phyloP scores from a whole-genome alignment of 1,140 invertebrate genomes.

The Meteorus sp. region DNA sequence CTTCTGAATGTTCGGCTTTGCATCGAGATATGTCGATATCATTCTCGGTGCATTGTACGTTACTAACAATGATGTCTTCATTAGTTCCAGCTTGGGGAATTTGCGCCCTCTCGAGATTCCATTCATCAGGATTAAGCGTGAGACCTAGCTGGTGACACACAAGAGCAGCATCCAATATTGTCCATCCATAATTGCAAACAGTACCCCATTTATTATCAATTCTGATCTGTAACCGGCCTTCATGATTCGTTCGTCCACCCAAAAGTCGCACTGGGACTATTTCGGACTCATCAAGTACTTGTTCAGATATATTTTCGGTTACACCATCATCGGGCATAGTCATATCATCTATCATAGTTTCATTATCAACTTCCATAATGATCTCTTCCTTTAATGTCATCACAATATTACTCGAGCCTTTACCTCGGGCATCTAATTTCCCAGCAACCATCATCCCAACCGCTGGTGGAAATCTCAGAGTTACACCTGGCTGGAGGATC shows the following conservation, averaged over 20 bases:
- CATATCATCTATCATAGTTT: conserved; percentile 52
- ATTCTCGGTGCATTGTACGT: conserved; percentile 87
- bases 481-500: conserved; percentile 83
- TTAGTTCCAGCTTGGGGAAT: conserved; percentile 77
- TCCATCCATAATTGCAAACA: conserved; percentile 97
- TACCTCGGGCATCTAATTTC: conserved; percentile 80
- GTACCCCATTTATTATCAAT: conserved; percentile 91
- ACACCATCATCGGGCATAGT: conserved; percentile 44
- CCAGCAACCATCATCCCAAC: conserved; percentile 97
- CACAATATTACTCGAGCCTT: conserved; percentile 73
- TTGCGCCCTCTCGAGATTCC: conserved; percentile 79
- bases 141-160: conserved; percentile 95
- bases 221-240: conserved; percentile 80
- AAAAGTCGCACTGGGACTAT: conserved; percentile 73
- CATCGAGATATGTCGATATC: conserved; percentile 93
- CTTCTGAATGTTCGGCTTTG: conserved; percentile 71
- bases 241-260: conserved; percentile 72
- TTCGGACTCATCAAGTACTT: conserved; percentile 48
- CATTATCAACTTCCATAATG: conserved; percentile 64
- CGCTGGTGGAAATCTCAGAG: conserved; percentile 82
- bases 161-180: conserved; percentile 84
- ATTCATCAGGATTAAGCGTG: conserved; percentile 90
- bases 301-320: conserved; percentile 57
- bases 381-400: conserved; percentile 78
- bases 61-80: conserved; percentile 79